These are phyloP conservation scores for Eudemis profundana DNA, from an alignment of 2,888 invertebrate species.

Conservation along the genomic window DNA sequence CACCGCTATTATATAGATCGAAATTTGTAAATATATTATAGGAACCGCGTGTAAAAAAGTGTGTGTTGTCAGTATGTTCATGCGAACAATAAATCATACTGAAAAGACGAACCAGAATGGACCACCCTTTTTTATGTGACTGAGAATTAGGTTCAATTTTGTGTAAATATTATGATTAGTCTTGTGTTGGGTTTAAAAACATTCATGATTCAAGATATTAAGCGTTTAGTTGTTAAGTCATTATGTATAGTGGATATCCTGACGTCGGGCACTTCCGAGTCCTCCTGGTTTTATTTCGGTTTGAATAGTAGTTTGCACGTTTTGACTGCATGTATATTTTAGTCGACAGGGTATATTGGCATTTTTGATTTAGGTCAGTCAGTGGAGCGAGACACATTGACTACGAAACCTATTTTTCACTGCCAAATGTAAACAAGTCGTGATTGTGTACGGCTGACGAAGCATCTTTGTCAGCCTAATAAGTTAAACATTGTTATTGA, in stretches of 20 bases:
- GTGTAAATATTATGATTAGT: conserved; percentile 73
- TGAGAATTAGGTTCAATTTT: conserved; percentile 82
- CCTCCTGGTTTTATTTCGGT: conserved; percentile 10
- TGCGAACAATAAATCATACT: conserved; percentile 32
- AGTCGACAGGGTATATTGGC: conserved; percentile 69
- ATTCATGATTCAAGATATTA: conserved; percentile 50
- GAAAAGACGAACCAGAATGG: conserved; percentile 45
- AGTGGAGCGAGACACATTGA: conserved; percentile 18
- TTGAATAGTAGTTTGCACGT: conserved; percentile 17
- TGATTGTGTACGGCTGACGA: conserved; percentile 16
- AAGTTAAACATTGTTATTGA: conserved; percentile 8
- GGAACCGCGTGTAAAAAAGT: conserved; percentile 48
- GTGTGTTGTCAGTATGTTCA: conserved; percentile 51
- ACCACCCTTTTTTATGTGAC: conserved; percentile 75
- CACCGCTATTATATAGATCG: conserved; percentile 23
- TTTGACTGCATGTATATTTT: conserved; percentile 48
- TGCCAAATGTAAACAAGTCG: conserved; percentile 31
- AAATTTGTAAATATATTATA: conserved; percentile 48
- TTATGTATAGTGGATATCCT: conserved; percentile 35
- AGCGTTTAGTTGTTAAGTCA: conserved; percentile 48
- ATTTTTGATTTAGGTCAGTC: conserved; percentile 52
- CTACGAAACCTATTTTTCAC: conserved; percentile 31
- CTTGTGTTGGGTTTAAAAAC: conserved; percentile 59
- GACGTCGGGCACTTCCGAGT: conserved; percentile 29
- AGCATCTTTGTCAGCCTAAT: conserved; percentile 7